These are phyloP conservation scores for Sarcophilus harrisii DNA, from an alignment of 2,797 vertebrate genomes.

Conservation along the genomic window DNA sequence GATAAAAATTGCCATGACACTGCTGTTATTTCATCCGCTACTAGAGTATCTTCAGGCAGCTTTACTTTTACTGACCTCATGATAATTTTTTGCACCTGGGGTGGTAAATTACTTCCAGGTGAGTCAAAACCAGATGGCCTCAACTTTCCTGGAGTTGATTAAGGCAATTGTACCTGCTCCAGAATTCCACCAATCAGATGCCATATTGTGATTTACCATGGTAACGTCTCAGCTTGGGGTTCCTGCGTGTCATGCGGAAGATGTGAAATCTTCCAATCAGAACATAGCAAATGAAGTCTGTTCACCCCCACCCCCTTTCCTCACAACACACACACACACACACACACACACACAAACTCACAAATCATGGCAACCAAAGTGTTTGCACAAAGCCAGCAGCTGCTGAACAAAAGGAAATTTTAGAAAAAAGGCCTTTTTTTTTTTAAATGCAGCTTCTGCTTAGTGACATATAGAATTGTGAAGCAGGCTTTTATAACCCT, in stretches of 20 bases:
- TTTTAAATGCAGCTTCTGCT: slow-evolving; percentile 55
- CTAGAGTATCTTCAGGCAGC: slow-evolving; percentile 47
- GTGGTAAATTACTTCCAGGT: slow-evolving; percentile 78
- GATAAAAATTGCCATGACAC: slow-evolving; percentile 57
- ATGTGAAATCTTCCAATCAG: slow-evolving; percentile 75
- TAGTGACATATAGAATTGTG: slow-evolving; percentile 67
- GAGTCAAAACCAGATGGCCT: slow-evolving; percentile 75
- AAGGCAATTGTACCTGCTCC: slow-evolving; percentile 70
- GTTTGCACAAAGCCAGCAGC: slow-evolving; percentile 61
- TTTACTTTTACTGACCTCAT: slow-evolving; percentile 70
- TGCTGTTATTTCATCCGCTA: slow-evolving; percentile 12
- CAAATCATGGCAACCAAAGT: slow-evolving; percentile 43
- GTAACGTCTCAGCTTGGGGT: slow-evolving; percentile 74
- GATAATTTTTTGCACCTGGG: slow-evolving; percentile 63
- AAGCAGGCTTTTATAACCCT: slow-evolving; percentile 27
- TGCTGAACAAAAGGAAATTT: slow-evolving; percentile 64
- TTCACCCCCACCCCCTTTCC: not conserved
- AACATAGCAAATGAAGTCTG: slow-evolving; percentile 70
- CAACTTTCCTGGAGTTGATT: slow-evolving; percentile 72
- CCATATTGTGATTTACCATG: slow-evolving; percentile 75
- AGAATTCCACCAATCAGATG: slow-evolving; percentile 66
- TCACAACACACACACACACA: slow-evolving; percentile 10
- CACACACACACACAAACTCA: slow-evolving; percentile 16
- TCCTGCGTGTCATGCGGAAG: slow-evolving; percentile 55
- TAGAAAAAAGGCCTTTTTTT: slow-evolving; percentile 9